Conservation (phyloP, 37 sponge, comb jelly and placozoan genomes). For the Axinella damicornis region DNA sequence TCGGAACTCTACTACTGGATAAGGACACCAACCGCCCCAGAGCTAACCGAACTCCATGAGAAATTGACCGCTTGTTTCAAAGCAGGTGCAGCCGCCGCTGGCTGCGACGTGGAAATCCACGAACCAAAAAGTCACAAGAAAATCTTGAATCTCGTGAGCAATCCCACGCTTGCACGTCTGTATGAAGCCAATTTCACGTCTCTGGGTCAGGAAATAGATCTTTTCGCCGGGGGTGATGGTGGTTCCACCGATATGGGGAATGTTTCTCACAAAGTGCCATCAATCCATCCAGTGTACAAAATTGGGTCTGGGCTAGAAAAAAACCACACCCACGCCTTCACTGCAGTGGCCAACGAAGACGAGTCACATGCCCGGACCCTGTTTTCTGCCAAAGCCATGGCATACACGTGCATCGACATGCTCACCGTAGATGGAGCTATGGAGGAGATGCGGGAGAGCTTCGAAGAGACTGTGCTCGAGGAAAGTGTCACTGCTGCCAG, state of each 20-base stretch:
- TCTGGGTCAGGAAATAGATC: too few species aligned
- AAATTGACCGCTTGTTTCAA: constrained; percentile 72
- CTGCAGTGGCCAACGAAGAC: constrained; percentile 59
- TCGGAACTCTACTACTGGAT: neutral
- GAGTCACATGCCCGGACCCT: constrained; percentile 65
- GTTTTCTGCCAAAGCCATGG: constrained; percentile 74
- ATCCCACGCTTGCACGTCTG: constrained; percentile 31
- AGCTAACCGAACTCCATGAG: constrained; percentile 44
- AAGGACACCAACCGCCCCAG: constrained; percentile 57
- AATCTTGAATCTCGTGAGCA: constrained; percentile 29
- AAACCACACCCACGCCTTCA: constrained; percentile 81
- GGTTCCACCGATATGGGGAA: constrained; percentile 56
- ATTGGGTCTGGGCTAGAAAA: constrained; percentile 64
- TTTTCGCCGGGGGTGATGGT: too few species aligned
- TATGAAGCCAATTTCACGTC: too few species aligned
- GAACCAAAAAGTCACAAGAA: neutral
- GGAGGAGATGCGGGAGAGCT: constrained; percentile 50
- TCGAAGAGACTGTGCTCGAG: too few species aligned
- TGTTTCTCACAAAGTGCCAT: constrained; percentile 81
- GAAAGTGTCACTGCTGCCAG: too few species aligned
- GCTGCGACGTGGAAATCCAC: constrained; percentile 67
- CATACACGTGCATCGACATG: constrained; percentile 73
- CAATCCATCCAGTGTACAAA: constrained; percentile 82
- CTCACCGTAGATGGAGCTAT: constrained; percentile 52
- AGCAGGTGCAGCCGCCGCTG: constrained; percentile 80